A percentile compares a stretch with the other conserved stretches of the same genome.
These are phyloP conservation scores for Drosophila leonis DNA, from an alignment of 2,888 invertebrate genomes.

Conservation along the genomic window DNA sequence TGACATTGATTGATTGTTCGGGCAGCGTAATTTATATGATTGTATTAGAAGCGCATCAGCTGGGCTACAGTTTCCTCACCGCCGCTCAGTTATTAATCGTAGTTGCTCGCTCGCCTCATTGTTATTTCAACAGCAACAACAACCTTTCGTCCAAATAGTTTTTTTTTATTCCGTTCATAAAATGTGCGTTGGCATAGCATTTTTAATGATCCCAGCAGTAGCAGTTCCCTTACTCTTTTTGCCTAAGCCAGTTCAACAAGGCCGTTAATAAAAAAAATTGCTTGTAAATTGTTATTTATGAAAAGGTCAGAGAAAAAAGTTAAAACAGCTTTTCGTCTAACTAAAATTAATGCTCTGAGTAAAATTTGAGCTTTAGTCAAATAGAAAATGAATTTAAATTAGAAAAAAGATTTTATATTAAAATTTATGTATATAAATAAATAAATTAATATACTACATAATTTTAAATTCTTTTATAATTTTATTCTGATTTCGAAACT, in stretches of 20 bases:
- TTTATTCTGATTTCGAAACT: too few species aligned
- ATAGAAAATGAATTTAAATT: neutral
- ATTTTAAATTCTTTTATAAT: neutral
- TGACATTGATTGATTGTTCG: slow-evolving; percentile 79
- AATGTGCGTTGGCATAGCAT: slow-evolving; percentile 65
- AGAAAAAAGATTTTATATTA: neutral
- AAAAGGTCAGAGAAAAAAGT: neutral
- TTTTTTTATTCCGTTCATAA: slow-evolving; percentile 50
- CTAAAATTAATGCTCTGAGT: neutral
- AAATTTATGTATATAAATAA: neutral
- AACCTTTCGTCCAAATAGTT: slow-evolving; percentile 50
- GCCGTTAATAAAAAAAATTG: slow-evolving; percentile 25
- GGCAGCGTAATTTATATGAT: slow-evolving; percentile 79
- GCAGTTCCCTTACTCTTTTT: slow-evolving; percentile 5
- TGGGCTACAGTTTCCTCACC: slow-evolving; percentile 6
- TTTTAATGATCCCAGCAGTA: slow-evolving; percentile 65
- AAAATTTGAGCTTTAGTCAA: neutral
- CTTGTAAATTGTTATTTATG: slow-evolving; percentile 21
- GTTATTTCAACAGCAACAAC: slow-evolving; percentile 65
- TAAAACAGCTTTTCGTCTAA: neutral
- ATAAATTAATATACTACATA: neutral
- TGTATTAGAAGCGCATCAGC: slow-evolving; percentile 62
- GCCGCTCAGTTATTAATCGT: slow-evolving; percentile 70
- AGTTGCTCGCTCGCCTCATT: slow-evolving; percentile 49
- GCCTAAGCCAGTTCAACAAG: slow-evolving; percentile 25